Conservation (phyloP, 1,140 invertebrate species). For the Cephus cinctus region DNA sequence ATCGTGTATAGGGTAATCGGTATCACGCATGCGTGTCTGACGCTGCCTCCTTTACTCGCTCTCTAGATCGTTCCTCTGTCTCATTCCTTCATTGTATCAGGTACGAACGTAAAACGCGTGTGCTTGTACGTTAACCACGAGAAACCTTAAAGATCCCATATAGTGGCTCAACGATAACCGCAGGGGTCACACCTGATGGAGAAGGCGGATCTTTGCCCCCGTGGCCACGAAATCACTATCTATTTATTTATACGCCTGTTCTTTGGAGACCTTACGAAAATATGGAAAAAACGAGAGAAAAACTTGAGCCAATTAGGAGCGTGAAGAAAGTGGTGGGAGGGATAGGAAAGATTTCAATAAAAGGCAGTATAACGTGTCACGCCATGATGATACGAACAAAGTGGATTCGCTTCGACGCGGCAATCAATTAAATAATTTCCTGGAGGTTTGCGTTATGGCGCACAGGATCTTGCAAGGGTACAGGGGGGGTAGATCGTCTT, state of each 20-base stretch:
- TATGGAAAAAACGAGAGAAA: background rate
- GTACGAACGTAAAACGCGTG: conserved; percentile 16
- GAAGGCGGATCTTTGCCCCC: conserved; percentile 39
- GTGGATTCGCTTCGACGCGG: conserved; percentile 34
- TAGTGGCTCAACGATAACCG: too few relatives aligned
- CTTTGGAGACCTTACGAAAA: background rate
- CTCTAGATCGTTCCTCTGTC: background rate
- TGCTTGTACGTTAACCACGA: too few relatives aligned
- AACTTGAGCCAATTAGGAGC: too few relatives aligned
- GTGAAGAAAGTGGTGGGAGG: too few relatives aligned
- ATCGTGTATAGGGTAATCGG: conserved; percentile 5
- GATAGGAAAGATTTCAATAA: too few relatives aligned
- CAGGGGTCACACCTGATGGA: conserved; percentile 39
- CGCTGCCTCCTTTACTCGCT: conserved; percentile 3
- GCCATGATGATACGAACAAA: too few relatives aligned
- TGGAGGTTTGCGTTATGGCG: conserved; percentile 13
- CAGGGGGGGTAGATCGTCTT: conserved; percentile 12
- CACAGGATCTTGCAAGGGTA: conserved; percentile 10
- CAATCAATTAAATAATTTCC: conserved; percentile 39
- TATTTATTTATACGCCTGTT: background rate
- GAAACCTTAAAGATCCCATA: too few relatives aligned
- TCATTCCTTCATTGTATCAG: conserved; percentile 2
- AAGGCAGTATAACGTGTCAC: too few relatives aligned
- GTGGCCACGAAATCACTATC: conserved; percentile 29
- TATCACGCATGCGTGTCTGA: conserved; percentile 19